Conservation (phyloP, 2,888 invertebrate species). For the Pecten maximus region DNA sequence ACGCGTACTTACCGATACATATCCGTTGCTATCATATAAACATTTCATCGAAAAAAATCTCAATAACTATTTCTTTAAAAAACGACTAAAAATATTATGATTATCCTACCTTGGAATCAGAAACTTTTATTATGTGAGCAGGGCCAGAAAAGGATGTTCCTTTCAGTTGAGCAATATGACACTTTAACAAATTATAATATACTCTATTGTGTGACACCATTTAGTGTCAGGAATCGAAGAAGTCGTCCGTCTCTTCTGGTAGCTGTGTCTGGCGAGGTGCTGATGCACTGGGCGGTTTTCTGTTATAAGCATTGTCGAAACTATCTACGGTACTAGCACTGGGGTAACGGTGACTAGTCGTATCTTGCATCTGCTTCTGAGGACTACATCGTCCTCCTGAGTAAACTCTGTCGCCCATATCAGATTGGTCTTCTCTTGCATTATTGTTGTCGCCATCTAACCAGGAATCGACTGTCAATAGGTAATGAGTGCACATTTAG, state of each 20-base stretch:
- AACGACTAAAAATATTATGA: too few relatives aligned
- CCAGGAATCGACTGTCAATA: constrained; percentile 71
- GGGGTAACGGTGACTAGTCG: constrained; percentile 52
- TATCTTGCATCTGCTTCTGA: constrained; percentile 57
- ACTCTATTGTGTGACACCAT: background rate
- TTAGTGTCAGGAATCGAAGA: constrained; percentile 71
- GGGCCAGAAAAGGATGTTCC: background rate
- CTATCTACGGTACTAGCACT: constrained; percentile 76
- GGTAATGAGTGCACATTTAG: background rate
- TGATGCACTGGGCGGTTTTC: constrained; percentile 59
- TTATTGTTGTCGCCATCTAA: constrained; percentile 66
- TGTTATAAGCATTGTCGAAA: constrained; percentile 73
- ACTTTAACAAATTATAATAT: background rate
- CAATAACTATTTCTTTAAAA: too few relatives aligned
- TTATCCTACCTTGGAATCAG: background rate
- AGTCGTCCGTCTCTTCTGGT: constrained; percentile 66
- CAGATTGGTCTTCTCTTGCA: constrained; percentile 55
- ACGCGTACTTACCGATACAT: too few relatives aligned
- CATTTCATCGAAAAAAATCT: too few relatives aligned
- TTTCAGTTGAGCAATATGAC: constrained; percentile 23
- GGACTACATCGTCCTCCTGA: constrained; percentile 63
- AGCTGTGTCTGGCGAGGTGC: constrained; percentile 47
- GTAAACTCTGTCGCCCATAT: constrained; percentile 64
- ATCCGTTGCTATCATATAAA: too few relatives aligned
- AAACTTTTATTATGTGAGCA: background rate